Conservation (phyloP, 1,140 invertebrate genomes). For the Achroia grisella region DNA sequence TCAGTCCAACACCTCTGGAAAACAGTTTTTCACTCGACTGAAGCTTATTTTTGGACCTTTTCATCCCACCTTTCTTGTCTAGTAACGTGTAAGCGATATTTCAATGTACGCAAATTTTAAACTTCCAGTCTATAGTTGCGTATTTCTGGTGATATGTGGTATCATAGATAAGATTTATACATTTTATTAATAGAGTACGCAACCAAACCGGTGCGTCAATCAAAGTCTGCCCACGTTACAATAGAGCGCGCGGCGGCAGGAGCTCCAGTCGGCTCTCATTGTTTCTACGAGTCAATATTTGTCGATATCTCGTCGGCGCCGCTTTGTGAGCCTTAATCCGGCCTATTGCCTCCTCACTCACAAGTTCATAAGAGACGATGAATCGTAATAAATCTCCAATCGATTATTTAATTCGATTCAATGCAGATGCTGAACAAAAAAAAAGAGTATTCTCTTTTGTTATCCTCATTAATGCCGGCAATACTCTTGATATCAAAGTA, state of each 20-base stretch:
- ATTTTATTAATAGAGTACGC: conserved; percentile 11
- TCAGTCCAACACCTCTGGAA: conserved; percentile 69
- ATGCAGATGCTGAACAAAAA: conserved; percentile 38
- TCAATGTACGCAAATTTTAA: conserved; percentile 10
- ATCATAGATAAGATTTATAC: not conserved
- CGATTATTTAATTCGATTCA: conserved; percentile 56
- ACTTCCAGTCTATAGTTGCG: no score
- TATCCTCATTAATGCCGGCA: conserved; percentile 25
- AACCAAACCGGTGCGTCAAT: conserved; percentile 26
- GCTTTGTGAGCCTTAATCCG: conserved; percentile 58
- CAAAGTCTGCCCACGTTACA: conserved; percentile 35
- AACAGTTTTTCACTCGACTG: conserved; percentile 62
- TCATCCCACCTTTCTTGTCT: conserved; percentile 61
- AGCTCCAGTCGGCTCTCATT: conserved; percentile 32
- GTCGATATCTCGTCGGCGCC: conserved; percentile 46
- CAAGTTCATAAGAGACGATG: conserved; percentile 54
- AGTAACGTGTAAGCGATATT: conserved; percentile 39
- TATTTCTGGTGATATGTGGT: not conserved
- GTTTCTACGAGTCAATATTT: conserved; percentile 71
- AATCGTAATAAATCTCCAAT: conserved; percentile 68
- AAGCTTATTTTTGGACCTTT: conserved; percentile 67
- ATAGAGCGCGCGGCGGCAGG: conserved; percentile 15
- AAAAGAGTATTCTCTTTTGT: conserved; percentile 45
- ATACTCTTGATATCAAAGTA: conserved; percentile 41
- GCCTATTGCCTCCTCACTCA: conserved; percentile 42